Percentiles rank a stretch among this genome's conserved stretches.
Evolutionary conservation across 1,140 invertebrate species (phyloP).

Genomic region (Drosophila persimilis): DNA sequence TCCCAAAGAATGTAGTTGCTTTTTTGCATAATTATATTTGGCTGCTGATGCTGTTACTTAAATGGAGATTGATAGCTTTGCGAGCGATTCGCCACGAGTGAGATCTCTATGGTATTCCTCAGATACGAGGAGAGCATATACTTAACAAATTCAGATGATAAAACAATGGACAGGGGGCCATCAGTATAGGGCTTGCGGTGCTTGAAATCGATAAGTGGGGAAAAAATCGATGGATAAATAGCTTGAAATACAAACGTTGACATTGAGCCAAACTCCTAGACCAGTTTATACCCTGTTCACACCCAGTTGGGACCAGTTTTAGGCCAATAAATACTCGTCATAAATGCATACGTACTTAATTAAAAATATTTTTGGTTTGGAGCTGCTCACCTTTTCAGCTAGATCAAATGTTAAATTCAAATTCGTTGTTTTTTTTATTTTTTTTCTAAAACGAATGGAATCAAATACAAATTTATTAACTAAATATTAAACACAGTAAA

Average conservation of each 20-base stretch:
- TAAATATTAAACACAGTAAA: conserved; percentile 31
- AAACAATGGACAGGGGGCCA: background rate
- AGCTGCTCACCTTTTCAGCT: conserved; percentile 30
- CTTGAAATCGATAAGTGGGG: background rate
- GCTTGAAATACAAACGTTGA: conserved; percentile 27
- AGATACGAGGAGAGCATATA: background rate
- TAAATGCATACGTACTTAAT: conserved; percentile 2
- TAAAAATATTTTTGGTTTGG: background rate
- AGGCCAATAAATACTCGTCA: background rate
- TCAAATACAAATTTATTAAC: conserved; percentile 6
- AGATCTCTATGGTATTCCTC: conserved; percentile 9
- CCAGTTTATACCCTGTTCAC: conserved; percentile 18
- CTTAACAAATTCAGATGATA: conserved; percentile 16
- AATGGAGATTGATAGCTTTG: too few species aligned
- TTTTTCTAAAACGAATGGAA: conserved; percentile 17
- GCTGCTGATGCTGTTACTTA: too few species aligned
- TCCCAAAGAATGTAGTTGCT: conserved; percentile 31
- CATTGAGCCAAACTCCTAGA: conserved; percentile 24
- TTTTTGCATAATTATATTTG: conserved; percentile 9
- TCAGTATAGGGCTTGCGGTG: background rate
- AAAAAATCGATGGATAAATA: conserved; percentile 5
- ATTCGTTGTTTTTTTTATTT: conserved; percentile 3
- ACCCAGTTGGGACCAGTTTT: background rate
- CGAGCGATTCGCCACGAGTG: too few species aligned
- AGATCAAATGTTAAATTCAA: conserved; percentile 36